phyloP scores from a whole-genome alignment of 1,140 invertebrate genomes.

The Orchestia grillus region DNA sequence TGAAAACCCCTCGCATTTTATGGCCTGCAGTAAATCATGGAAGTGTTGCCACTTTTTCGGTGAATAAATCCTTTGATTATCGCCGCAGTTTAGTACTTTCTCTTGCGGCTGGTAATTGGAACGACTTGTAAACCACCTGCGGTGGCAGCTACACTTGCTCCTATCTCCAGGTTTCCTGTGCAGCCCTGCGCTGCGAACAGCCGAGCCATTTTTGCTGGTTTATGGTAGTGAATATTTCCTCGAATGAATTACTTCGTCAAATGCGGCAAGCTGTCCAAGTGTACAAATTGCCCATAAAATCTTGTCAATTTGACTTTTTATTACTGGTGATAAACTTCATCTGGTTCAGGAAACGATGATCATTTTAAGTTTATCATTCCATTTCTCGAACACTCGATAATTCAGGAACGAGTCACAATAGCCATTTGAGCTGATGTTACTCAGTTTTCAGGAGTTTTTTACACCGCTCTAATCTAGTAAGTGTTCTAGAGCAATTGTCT shows the following conservation, averaged over 20 bases:
- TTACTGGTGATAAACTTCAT: not conserved
- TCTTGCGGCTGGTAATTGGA: not conserved
- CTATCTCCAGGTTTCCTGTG: not conserved
- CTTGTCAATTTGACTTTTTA: not conserved
- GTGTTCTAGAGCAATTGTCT: not conserved
- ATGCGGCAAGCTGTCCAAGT: not conserved
- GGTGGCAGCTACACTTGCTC: not conserved
- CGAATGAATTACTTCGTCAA: not conserved
- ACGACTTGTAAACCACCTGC: not conserved
- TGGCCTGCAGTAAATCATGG: not conserved
- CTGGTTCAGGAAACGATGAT: not conserved
- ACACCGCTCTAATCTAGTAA: not conserved
- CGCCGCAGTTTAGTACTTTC: not conserved
- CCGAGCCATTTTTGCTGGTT: not conserved
- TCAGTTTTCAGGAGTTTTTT: too few species aligned
- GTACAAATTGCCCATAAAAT: not conserved
- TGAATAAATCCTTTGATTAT: constrained; percentile 12
- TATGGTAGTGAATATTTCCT: not conserved
- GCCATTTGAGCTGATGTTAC: not conserved
- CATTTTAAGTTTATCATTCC: not conserved
- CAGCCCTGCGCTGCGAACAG: not conserved
- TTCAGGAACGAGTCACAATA: not conserved
- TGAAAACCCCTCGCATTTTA: not conserved
- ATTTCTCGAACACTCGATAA: not conserved
- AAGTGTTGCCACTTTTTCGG: not conserved